Percentiles rank a stretch among this genome's conserved stretches.
Conservation (phyloP, 2,113 vertebrate species). For the Ictidomys tridecemlineatus region DNA sequence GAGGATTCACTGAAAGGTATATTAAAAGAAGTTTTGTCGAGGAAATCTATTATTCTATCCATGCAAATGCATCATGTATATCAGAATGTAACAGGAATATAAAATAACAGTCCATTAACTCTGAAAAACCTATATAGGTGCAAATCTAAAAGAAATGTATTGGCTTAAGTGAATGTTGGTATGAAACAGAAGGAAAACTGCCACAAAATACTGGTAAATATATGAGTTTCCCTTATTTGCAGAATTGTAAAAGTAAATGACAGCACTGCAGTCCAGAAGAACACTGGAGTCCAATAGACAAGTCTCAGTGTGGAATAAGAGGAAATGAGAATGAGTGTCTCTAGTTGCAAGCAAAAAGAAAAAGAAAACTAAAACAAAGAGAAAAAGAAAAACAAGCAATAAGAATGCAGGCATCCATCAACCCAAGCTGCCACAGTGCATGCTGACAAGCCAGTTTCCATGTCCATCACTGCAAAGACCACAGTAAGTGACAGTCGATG, state of each 20-base stretch:
- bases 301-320: neutral
- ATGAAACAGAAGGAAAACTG: neutral
- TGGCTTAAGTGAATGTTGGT: conserved; percentile 2
- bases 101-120: conserved; percentile 60
- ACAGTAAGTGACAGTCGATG: too few relatives aligned
- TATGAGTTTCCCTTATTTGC: neutral
- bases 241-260: neutral
- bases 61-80: conserved; percentile 7
- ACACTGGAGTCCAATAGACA: neutral
- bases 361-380: too few relatives aligned
- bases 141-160: conserved; percentile 33
- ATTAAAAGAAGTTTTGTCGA: neutral
- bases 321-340: neutral
- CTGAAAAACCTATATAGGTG: neutral
- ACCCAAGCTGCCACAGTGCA: too few relatives aligned
- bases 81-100: conserved; percentile 28
- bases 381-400: too few relatives aligned
- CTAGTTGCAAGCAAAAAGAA: too few relatives aligned
- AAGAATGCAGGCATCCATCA: too few relatives aligned
- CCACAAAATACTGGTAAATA: neutral
- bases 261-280: neutral
- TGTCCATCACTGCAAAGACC: too few relatives aligned
- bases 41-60: neutral
- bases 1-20: too few relatives aligned
- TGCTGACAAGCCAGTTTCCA: too few relatives aligned